Evolutionary conservation across 2,888 invertebrate species (phyloP), one percentile per base, ranked within the genome.

Genomic region (Scaptomyza parva): DNA sequence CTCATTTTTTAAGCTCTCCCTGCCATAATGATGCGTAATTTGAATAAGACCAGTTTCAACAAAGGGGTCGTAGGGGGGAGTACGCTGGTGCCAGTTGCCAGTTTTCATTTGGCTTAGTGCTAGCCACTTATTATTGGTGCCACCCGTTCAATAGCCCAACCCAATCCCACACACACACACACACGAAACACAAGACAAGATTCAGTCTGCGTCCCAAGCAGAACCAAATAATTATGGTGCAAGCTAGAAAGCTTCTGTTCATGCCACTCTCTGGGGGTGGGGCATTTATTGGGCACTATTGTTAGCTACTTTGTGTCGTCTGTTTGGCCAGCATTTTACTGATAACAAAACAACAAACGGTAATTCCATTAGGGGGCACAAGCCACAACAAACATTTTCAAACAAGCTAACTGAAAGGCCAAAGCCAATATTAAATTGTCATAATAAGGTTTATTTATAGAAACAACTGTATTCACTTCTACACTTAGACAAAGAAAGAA

Each of bases 101-200:
- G 73, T 73, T 77, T 84, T 84, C 88, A 88, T 84, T 84, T 86
- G 69, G 81, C 75, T 88, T 86, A 84, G 69, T 84, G 71, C 67
- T 69, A 40, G 47, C 67, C 44, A 40, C 72, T 66, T 61, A 68
- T 83, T 83, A 67, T 37, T 72, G 59, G 65, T 33, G 11, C 24
- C 60, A 54, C 62, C 60, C 48, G 47, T 57, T 52, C 57, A 63
- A 57, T 70, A 64, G 72, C 47, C 63, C 40, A 47, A 24, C 26
- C 54, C n/a, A n/a, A n/a, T n/a, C n/a, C n/a, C n/a, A n/a, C n/a
- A n/a, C n/a, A n/a, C n/a, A n/a, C n/a, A n/a, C n/a, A n/a, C n/a
- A n/a, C n/a, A 39, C 54, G 50, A 65, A 71, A 58, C n/a, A 5
- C 60, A 53, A 67, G 61, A 68, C 64, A 24, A 33, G 37, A 48